Evolutionary conservation across 2,888 invertebrate species (phyloP), one percentile per base, ranked within the genome.

Genomic region (Eristalis arbustorum): DNA sequence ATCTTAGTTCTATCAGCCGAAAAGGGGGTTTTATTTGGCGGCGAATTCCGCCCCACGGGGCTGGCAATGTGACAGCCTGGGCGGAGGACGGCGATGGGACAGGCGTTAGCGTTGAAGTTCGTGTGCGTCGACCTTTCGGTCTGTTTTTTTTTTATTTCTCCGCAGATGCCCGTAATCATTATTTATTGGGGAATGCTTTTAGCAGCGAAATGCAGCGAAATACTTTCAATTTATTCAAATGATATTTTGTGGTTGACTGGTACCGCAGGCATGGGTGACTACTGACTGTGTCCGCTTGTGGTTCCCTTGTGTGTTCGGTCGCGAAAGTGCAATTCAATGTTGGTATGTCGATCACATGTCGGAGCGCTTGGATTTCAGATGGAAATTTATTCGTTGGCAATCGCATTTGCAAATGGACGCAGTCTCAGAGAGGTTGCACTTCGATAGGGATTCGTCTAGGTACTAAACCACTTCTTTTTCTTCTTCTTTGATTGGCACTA

Each of bases 111-210:
- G 13, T 28, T 28, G 49, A 18, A 61, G 66, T 49, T 66, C 25
- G 11, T 57, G 68, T 59, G 40, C 61, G 11, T 63, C 40, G 23
- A 63, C 57, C 57, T 64, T 67, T n/a, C n/a, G n/a, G n/a, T n/a
- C n/a, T n/a, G n/a, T n/a, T n/a, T 25, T 25, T 25, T 3, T 3
- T 25, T 3, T 25, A 6, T 59, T 42, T 75, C 31, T 25, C 57
- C 72, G 76, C 63, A 49, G 72, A 40, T 69, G 68, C 37, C 76
- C 22, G 77, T 77, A 85, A 85, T 85, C 76, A 85, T 85, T 85
- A 85, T 85, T 81, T 85, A 85, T 85, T 85, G 81, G 81, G 25
- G 77, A 85, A 85, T 85, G 84, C 84, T 85, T 77, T 85, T 85
- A 85, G 72, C 57, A 69, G 37, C 28, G 73, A 73, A 85, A 69